Conservation (phyloP, 2,113 vertebrate genomes). For the Mugil cephalus region DNA sequence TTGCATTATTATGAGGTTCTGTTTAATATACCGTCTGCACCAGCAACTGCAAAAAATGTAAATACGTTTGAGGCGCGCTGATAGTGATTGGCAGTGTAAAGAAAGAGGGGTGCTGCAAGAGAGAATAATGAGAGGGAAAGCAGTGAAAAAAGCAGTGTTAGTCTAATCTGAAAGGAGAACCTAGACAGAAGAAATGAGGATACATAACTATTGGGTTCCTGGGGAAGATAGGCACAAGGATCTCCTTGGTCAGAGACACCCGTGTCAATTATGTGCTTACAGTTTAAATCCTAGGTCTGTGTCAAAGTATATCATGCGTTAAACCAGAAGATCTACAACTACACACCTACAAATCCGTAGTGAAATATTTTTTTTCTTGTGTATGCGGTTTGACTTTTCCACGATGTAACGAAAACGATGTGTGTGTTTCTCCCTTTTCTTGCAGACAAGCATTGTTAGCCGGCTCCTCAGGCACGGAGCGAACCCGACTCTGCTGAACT, state of each 20-base stretch:
- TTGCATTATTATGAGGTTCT: neutral
- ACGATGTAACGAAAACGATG: conserved; percentile 41
- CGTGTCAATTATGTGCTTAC: neutral
- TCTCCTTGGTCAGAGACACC: conserved; percentile 34
- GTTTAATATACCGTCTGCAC: neutral
- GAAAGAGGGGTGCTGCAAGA: neutral
- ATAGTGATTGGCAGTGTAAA: neutral
- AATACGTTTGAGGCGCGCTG: neutral
- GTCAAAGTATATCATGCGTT: neutral
- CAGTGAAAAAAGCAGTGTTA: neutral
- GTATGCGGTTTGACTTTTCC: conserved; percentile 24
- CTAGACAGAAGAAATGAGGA: conserved; percentile 4
- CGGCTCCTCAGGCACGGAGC: conserved; percentile 89
- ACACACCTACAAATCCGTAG: neutral
- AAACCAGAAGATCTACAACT: neutral
- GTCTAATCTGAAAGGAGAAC: neutral
- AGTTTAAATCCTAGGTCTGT: conserved; percentile 5
- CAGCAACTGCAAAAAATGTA: neutral
- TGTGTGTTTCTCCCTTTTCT: conserved; percentile 52
- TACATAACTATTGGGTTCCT: conserved; percentile 7
- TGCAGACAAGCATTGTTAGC: conserved; percentile 90
- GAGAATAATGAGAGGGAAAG: conserved; percentile 9
- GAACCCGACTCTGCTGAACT: conserved; percentile 91
- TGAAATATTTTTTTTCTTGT: neutral
- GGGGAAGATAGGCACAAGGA: conserved; percentile 21